These are phyloP conservation scores for Diadegma fenestrale DNA, from an alignment of 2,888 invertebrate species.

Conservation along the genomic window DNA sequence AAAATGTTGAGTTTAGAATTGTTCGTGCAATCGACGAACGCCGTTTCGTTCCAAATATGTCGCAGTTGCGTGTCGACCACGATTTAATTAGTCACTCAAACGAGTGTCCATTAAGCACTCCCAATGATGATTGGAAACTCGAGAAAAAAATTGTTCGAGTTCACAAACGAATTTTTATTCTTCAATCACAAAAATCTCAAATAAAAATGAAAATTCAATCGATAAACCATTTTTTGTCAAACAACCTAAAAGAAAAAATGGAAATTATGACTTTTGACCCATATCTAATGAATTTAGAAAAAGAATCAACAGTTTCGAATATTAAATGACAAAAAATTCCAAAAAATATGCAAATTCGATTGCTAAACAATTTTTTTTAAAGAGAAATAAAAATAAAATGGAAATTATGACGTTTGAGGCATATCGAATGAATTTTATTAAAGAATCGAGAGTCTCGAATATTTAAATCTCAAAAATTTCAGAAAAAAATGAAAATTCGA, in stretches of 20 bases:
- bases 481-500: too few species aligned
- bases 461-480: not conserved
- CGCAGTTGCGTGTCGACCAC: conserved; percentile 56
- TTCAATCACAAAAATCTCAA: not conserved
- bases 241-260: too few species aligned
- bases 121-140: conserved; percentile 1
- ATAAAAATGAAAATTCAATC: not conserved
- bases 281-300: too few species aligned
- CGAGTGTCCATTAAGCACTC: conserved; percentile 28
- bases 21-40: conserved; percentile 54
- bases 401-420: too few species aligned
- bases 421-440: too few species aligned
- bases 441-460: too few species aligned
- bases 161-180: too few species aligned
- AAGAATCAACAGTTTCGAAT: too few species aligned
- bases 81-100: conserved; percentile 60
- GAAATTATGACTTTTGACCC: too few species aligned
- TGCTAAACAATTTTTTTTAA: not conserved
- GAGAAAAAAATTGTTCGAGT: not conserved
- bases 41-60: conserved; percentile 67
- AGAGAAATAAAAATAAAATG: too few species aligned
- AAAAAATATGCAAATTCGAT: not conserved
- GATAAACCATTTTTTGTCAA: not conserved
- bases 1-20: not conserved
- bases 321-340: not conserved